Conservation (phyloP, 2,113 vertebrate species). For the Vulpes lagopus region DNA sequence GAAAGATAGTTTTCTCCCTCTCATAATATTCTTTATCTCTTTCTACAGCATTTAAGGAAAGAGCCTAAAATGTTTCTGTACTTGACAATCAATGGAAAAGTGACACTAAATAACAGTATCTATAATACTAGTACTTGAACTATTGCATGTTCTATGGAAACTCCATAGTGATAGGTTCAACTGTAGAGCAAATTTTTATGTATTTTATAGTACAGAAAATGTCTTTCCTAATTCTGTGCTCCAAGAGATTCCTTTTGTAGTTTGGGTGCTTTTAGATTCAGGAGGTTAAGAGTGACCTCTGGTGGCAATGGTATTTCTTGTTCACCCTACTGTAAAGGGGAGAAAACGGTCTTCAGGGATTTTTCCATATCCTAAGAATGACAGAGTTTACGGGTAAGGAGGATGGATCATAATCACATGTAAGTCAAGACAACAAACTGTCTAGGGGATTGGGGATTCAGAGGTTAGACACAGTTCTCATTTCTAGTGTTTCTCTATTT, state of each 20-base stretch:
- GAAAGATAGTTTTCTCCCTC: not conserved
- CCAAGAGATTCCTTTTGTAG: not conserved
- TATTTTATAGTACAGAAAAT: not conserved
- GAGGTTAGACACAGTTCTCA: not conserved
- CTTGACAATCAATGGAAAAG: not conserved
- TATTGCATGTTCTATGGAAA: not conserved
- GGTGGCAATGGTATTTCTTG: conserved; percentile 71
- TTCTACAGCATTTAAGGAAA: not conserved
- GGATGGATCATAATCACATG: not conserved
- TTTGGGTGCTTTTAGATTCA: not conserved
- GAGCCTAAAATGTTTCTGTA: not conserved
- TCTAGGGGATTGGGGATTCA: rapidly evolving
- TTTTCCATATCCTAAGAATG: not conserved
- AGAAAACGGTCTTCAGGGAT: not conserved
- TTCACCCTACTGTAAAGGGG: not conserved
- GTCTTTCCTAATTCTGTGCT: not conserved
- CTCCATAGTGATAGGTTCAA: not conserved
- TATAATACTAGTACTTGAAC: not conserved
- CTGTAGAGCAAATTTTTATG: not conserved
- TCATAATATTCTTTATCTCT: not conserved
- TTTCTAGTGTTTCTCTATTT: not conserved
- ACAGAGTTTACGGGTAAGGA: not conserved
- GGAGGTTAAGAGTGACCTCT: conserved; percentile 74
- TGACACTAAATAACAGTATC: not conserved
- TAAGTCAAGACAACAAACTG: not conserved